phyloP scores from a whole-genome alignment of 53 echinoderm and acorn worm species.

The Apostichopus leukothele region DNA sequence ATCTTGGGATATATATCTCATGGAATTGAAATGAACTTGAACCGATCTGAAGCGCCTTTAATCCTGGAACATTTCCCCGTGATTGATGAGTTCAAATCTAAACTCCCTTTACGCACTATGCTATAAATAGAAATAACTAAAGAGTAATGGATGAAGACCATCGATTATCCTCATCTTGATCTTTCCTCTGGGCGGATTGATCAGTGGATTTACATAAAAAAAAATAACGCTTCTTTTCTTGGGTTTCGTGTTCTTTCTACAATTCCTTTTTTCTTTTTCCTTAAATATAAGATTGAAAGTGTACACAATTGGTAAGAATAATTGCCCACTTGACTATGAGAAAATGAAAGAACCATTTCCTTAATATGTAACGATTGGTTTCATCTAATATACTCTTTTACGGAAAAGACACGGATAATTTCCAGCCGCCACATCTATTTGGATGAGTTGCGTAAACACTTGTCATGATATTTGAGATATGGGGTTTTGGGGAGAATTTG shows the following conservation, averaged over 20 bases:
- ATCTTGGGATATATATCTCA: background rate
- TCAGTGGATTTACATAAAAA: too few species aligned
- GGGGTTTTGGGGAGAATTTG: background rate
- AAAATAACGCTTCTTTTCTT: too few species aligned
- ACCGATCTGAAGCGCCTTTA: background rate
- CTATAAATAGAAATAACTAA: background rate
- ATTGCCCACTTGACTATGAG: constrained; percentile 25
- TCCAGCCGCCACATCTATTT: constrained; percentile 10
- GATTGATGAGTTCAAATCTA: background rate
- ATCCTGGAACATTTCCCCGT: background rate
- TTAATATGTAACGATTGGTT: constrained; percentile 21
- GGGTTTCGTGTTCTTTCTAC: too few species aligned
- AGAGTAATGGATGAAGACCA: background rate
- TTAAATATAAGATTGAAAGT: too few species aligned
- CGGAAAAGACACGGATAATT: constrained; percentile 21
- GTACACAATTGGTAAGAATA: background rate
- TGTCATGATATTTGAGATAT: constrained; percentile 37
- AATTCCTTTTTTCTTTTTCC: too few species aligned
- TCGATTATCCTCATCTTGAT: background rate
- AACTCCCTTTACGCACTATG: background rate
- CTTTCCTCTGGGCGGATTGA: background rate
- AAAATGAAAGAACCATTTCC: constrained; percentile 28
- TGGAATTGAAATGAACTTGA: background rate
- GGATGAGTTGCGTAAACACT: constrained; percentile 20
- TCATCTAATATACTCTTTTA: background rate